Evolutionary conservation across 92 coral and sea anemone genomes (phyloP), one percentile per base, ranked within the genome.

Genomic region (Epizoanthus rinbou): DNA sequence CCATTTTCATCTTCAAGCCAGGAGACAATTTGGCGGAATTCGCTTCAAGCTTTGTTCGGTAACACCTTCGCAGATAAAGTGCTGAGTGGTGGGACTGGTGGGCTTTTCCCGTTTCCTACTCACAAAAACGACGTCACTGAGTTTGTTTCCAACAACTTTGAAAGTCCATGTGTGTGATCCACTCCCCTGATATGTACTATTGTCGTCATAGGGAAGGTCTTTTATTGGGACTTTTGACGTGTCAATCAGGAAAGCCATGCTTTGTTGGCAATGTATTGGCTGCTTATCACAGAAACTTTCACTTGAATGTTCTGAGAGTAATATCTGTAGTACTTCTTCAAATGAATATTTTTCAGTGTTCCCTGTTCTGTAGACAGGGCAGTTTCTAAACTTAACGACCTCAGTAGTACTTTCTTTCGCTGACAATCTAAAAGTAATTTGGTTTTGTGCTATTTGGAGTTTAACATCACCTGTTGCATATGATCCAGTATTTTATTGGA

Each of bases 251-350:
- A 89, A 89, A 80, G 65, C 35, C 57, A 69, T 31, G 62, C 79
- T 63, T 70, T 66, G 79, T 70, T 76, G 91, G 39, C 86, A 84
- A 64, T 79, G 83, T 87, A 88, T 88, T 35, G 91, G 91, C 65
- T 83, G 87, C 87, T 83, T 84, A 16, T 57, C 73, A 76, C 91
- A 88, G 22, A 84, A 45, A 37, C n/a, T 37, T 68, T 83, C 79
- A 19, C 33, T 47, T 63, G 84, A 70, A 64, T 88, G 87, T 50
- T 84, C 91, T 41, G 79, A 66, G 39, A 74, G 70, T 19, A 87
- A 56, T 6, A 87, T 81, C 45, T 73, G 63, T 2, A 87, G 33
- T 43, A 43, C 50, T 43, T 5, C 50, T 43, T 43, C 50, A 43
- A 43, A 43, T 43, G 8, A 43, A 43, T 43, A 43, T 8, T 43